These are phyloP conservation scores for Sinocyclocheilus anshuiensis DNA, from an alignment of 2,113 vertebrate species.

Conservation along the genomic window DNA sequence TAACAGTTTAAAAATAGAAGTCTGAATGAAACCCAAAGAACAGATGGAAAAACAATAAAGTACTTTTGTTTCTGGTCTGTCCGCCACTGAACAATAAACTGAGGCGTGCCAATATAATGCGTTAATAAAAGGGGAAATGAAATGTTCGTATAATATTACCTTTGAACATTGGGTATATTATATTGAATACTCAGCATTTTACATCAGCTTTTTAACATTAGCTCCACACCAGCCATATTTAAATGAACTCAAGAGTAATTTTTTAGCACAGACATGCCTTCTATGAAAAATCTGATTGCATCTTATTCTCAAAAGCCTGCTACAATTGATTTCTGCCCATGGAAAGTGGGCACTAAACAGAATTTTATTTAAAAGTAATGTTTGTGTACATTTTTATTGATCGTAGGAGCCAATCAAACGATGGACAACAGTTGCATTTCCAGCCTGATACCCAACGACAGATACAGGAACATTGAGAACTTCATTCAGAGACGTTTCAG, in stretches of 20 bases:
- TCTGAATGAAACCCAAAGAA: background rate
- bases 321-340: background rate
- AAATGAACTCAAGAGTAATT: background rate
- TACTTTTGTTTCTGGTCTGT: background rate
- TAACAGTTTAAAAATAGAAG: slow-evolving; percentile 5
- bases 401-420: background rate
- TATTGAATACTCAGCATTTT: background rate
- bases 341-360: background rate
- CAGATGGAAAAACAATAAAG: slow-evolving; percentile 10
- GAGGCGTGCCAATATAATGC: background rate
- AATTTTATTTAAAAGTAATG: background rate
- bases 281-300: background rate
- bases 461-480: background rate
- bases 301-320: background rate
- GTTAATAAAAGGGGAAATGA: background rate
- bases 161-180: background rate
- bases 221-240: background rate
- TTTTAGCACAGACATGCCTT: background rate
- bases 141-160: background rate
- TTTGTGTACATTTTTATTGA: background rate
- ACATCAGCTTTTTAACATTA: background rate
- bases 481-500: background rate
- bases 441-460: background rate
- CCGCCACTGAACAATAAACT: background rate
- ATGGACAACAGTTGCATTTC: background rate